phyloP scores from a whole-genome alignment of 2,888 invertebrate genomes.

The Hydrotaea diabolus region DNA sequence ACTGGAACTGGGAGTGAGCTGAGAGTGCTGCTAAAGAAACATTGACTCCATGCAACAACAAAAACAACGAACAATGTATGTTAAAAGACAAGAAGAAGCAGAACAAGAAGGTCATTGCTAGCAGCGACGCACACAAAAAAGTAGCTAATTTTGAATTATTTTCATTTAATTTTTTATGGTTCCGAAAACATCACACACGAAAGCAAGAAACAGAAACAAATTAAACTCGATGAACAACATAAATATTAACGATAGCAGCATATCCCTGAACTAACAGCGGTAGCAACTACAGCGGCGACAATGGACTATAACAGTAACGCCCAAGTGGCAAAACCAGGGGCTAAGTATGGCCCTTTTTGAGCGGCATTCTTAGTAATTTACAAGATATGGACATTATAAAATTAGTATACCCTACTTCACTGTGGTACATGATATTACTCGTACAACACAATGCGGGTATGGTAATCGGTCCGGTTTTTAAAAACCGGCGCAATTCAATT shows the following conservation, averaged over 20 bases:
- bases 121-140: background rate
- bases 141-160: conserved; percentile 16
- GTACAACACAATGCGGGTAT: too few species aligned
- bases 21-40: background rate
- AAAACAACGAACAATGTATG: background rate
- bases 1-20: background rate
- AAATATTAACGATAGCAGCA: background rate
- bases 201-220: background rate
- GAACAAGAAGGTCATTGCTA: conserved; percentile 3
- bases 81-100: background rate
- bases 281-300: background rate
- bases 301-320: conserved; percentile 24
- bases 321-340: too few species aligned
- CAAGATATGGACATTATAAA: too few species aligned
- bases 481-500: too few species aligned
- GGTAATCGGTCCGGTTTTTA: too few species aligned
- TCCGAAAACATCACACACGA: background rate
- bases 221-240: conserved; percentile 15
- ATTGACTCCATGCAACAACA: background rate
- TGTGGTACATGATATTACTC: too few species aligned
- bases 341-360: too few species aligned
- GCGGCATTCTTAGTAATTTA: too few species aligned
- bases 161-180: background rate
- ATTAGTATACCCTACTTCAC: too few species aligned
- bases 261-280: too few species aligned